phyloP scores from a whole-genome alignment of 1,140 invertebrate genomes.

The Atta cephalotes region DNA sequence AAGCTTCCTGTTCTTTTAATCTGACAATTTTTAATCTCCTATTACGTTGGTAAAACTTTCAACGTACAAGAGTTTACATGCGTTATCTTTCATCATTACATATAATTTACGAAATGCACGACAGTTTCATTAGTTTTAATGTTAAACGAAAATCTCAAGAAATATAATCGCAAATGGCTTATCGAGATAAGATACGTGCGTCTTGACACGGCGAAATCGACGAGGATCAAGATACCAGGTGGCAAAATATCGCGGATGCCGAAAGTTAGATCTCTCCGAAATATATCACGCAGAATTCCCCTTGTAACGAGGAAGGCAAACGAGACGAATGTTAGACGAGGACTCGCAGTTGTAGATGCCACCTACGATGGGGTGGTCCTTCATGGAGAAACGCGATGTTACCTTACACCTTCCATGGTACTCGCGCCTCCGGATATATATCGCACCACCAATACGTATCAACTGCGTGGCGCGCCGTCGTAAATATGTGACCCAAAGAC shows the following conservation, averaged over 20 bases:
- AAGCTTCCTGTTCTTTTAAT: background rate
- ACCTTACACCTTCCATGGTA: conserved; percentile 77
- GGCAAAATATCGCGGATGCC: conserved; percentile 12
- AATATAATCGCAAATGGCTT: conserved; percentile 14
- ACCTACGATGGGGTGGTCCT: conserved; percentile 69
- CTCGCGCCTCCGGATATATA: conserved; percentile 75
- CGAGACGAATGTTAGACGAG: conserved; percentile 22
- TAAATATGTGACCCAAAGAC: conserved; percentile 80
- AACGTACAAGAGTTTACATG: background rate
- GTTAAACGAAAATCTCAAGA: conserved; percentile 3
- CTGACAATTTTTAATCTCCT: background rate
- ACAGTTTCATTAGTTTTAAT: conserved; percentile 16
- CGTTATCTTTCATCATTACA: background rate
- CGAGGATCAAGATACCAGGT: conserved; percentile 22
- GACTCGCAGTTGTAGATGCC: conserved; percentile 46
- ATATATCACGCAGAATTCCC: conserved; percentile 45
- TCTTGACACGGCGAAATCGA: background rate
- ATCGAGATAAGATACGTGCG: conserved; percentile 34
- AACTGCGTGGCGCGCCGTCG: conserved; percentile 78
- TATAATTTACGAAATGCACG: background rate
- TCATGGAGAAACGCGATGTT: conserved; percentile 73
- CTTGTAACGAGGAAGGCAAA: conserved; percentile 2
- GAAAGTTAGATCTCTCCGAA: conserved; percentile 50
- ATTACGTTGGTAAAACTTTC: background rate
- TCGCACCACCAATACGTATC: conserved; percentile 82